Percentiles rank a stretch among this genome's conserved stretches.
Evolutionary conservation across 2,797 vertebrate genomes (phyloP).

Genomic region (Falco rusticolus): DNA sequence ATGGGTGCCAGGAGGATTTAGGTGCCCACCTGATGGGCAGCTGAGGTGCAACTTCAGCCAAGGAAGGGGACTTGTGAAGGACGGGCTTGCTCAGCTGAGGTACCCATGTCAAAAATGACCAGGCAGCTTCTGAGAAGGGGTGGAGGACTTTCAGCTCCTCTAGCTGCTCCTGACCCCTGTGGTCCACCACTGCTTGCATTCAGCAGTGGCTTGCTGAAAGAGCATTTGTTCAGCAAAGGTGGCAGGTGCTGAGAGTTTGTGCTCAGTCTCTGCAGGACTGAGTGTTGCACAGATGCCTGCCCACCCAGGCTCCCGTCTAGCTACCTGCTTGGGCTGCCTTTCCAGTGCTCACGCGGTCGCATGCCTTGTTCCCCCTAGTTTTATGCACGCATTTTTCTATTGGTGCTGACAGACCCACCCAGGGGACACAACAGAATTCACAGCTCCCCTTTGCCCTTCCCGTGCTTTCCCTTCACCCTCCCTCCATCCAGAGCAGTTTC

Average conservation of each 20-base stretch:
- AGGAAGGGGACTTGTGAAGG: not conserved
- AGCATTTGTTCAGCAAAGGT: not conserved
- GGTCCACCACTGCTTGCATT: not conserved
- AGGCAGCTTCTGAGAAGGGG: not conserved
- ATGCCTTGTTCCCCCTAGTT: not conserved
- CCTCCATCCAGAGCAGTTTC: not conserved
- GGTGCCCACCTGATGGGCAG: not conserved
- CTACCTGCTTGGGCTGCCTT: not conserved
- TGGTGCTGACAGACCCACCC: not conserved
- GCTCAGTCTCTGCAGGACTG: not conserved
- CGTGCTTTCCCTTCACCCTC: not conserved
- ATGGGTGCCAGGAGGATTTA: not conserved
- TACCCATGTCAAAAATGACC: not conserved
- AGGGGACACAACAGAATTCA: not conserved
- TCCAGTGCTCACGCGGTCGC: not conserved
- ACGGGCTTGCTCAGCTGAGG: not conserved
- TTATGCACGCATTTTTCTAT: not conserved
- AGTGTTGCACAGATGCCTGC: not conserved
- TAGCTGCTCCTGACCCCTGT: rapidly evolving
- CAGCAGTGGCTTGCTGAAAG: not conserved
- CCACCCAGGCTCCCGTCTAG: not conserved
- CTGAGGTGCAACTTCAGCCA: not conserved
- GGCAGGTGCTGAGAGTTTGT: no score
- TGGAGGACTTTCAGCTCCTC: not conserved
- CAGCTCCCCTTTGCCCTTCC: not conserved